Evolutionary conservation across 64 coral and sea anemone genomes (phyloP).

Genomic region (Actinia tenebrosa): DNA sequence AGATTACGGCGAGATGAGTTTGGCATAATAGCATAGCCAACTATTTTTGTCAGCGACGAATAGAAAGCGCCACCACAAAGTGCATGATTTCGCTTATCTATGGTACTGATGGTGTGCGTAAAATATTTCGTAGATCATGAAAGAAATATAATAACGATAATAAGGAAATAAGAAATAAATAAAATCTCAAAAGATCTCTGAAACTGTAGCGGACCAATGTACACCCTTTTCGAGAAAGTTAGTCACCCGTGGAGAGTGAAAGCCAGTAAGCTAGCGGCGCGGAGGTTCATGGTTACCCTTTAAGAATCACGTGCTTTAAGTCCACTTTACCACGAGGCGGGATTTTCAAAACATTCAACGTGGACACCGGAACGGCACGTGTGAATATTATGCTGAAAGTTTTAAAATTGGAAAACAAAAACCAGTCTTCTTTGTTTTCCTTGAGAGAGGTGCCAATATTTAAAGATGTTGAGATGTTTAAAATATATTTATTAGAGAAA

Average conservation of each 20-base stretch:
- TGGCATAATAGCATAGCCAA: constrained; percentile 7
- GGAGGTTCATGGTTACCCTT: too few relatives aligned
- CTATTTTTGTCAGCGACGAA: not conserved
- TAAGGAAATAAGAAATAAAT: too few relatives aligned
- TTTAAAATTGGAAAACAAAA: not conserved
- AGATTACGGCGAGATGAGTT: constrained; percentile 1
- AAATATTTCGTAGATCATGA: not conserved
- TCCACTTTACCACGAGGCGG: too few relatives aligned
- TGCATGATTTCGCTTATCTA: not conserved
- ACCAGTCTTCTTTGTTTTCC: not conserved
- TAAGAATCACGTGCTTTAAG: too few relatives aligned
- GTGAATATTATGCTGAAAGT: not conserved
- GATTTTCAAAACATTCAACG: too few relatives aligned
- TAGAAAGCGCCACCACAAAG: not conserved
- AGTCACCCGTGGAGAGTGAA: too few relatives aligned
- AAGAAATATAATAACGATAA: not conserved
- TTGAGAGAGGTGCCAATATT: not conserved
- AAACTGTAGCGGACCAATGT: too few relatives aligned
- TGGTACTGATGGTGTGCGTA: too few relatives aligned
- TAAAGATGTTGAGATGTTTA: not conserved
- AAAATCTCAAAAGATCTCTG: too few relatives aligned
- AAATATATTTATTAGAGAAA: not conserved
- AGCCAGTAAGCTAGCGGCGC: too few relatives aligned
- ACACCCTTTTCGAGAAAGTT: too few relatives aligned
- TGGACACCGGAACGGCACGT: too few relatives aligned